Conservation (phyloP, 2,888 invertebrate species). For the Scelioninae gen. 1 region DNA sequence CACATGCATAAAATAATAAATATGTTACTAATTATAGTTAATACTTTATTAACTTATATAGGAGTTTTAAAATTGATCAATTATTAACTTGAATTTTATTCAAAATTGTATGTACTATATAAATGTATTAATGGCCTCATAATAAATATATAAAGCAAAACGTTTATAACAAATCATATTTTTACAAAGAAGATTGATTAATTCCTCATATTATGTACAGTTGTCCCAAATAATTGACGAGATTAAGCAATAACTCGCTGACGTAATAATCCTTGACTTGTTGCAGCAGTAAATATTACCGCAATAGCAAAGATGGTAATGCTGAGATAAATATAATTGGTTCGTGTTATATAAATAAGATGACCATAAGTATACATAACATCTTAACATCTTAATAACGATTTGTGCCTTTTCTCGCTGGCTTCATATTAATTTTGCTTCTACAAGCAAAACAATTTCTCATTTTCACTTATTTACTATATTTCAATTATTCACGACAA, state of each 20-base stretch:
- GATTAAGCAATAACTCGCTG: constrained; percentile 55
- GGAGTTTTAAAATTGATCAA: too few species aligned
- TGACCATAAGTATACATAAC: constrained; percentile 26
- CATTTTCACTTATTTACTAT: not conserved
- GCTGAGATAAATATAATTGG: constrained; percentile 50
- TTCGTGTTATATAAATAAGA: constrained; percentile 50
- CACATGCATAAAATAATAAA: too few species aligned
- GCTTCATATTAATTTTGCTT: not conserved
- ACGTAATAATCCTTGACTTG: constrained; percentile 50
- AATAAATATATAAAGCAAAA: too few species aligned
- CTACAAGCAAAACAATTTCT: not conserved
- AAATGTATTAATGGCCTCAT: too few species aligned
- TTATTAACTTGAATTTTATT: too few species aligned
- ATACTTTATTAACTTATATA: too few species aligned
- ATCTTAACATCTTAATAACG: constrained; percentile 30
- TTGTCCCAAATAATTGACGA: constrained; percentile 44
- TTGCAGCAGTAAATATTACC: constrained; percentile 51
- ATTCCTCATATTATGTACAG: constrained; percentile 26
- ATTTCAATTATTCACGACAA: not conserved
- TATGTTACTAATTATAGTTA: too few species aligned
- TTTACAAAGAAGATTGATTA: constrained; percentile 4
- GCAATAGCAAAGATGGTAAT: constrained; percentile 49
- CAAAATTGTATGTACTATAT: too few species aligned
- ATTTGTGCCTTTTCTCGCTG: not conserved
- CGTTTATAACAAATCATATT: too few species aligned